A percentile compares a stretch with the other conserved stretches of the same genome.
Evolutionary conservation across 2,888 invertebrate genomes (phyloP).

Genomic region (Endotricha flammealis): DNA sequence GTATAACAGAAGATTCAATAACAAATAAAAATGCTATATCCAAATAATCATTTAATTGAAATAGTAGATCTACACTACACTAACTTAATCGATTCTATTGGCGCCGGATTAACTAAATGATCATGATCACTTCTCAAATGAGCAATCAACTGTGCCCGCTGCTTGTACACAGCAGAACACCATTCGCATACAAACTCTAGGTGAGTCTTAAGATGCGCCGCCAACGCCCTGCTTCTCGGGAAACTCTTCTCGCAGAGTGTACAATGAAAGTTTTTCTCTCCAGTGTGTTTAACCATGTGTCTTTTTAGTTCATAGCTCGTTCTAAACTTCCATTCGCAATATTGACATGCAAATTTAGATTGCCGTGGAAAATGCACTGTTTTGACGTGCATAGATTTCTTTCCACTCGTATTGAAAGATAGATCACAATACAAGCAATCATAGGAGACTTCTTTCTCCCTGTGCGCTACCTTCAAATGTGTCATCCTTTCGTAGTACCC

Average conservation of each 20-base stretch:
- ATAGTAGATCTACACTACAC: conserved; percentile 16
- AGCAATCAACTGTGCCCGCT: conserved; percentile 33
- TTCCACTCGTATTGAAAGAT: conserved; percentile 60
- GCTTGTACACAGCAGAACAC: conserved; percentile 43
- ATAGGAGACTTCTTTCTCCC: conserved; percentile 54
- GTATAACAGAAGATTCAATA: no score
- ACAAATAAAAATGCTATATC: conserved; percentile 5
- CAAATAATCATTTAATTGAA: conserved; percentile 23
- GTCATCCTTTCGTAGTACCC: conserved; percentile 61
- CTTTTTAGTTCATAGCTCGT: conserved; percentile 60
- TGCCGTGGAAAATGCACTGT: conserved; percentile 54
- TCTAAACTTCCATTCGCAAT: conserved; percentile 60
- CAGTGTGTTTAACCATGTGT: conserved; percentile 59
- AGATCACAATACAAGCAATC: conserved; percentile 54
- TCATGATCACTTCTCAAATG: conserved; percentile 41
- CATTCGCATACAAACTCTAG: conserved; percentile 48
- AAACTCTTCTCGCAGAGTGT: conserved; percentile 54
- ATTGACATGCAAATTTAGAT: conserved; percentile 44
- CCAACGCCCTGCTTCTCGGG: conserved; percentile 46
- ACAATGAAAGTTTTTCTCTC: conserved; percentile 54
- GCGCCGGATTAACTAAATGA: conserved; percentile 32
- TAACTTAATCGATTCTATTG: conserved; percentile 23
- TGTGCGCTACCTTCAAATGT: conserved; percentile 58
- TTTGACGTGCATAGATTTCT: conserved; percentile 51
- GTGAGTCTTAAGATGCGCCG: conserved; percentile 54